Percentiles rank a stretch among this genome's conserved stretches.
Conservation (phyloP, 2,113 vertebrate genomes). For the Acanthochromis polyacanthus region DNA sequence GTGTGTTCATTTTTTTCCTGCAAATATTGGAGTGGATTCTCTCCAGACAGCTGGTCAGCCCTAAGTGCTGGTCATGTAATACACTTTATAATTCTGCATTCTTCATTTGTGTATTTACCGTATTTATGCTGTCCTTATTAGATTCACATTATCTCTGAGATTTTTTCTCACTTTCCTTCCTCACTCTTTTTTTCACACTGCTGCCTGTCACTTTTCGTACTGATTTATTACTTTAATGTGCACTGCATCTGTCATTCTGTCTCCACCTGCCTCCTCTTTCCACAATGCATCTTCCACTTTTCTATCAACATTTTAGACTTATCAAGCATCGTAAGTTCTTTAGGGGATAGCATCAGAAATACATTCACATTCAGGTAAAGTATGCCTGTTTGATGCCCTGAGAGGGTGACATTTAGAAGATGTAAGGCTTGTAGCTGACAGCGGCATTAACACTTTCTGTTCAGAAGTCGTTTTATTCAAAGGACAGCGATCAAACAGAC, state of each 20-base stretch:
- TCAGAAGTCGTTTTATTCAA: slow-evolving; percentile 29
- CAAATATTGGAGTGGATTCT: neutral
- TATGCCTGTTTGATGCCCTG: neutral
- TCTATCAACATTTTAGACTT: neutral
- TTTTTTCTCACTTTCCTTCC: neutral
- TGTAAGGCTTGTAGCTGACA: neutral
- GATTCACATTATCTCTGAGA: neutral
- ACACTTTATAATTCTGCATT: too few species aligned
- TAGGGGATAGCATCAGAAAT: neutral
- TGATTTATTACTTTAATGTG: neutral
- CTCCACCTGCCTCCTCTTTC: neutral
- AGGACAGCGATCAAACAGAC: slow-evolving; percentile 29
- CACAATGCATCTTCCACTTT: neutral
- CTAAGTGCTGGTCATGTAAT: neutral
- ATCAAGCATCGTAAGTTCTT: neutral
- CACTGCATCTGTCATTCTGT: neutral
- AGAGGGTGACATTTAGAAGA: slow-evolving; percentile 34
- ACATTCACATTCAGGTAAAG: neutral
- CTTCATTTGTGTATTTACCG: too few species aligned
- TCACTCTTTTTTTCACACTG: neutral
- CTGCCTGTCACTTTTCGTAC: neutral
- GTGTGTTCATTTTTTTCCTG: neutral
- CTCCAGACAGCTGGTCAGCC: too few species aligned
- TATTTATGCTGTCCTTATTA: too few species aligned
- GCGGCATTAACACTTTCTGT: neutral